A percentile compares a stretch with the other conserved stretches of the same genome.
phyloP scores from a whole-genome alignment of 2,797 vertebrate genomes.

The Helicolenus hilgendorfi region DNA sequence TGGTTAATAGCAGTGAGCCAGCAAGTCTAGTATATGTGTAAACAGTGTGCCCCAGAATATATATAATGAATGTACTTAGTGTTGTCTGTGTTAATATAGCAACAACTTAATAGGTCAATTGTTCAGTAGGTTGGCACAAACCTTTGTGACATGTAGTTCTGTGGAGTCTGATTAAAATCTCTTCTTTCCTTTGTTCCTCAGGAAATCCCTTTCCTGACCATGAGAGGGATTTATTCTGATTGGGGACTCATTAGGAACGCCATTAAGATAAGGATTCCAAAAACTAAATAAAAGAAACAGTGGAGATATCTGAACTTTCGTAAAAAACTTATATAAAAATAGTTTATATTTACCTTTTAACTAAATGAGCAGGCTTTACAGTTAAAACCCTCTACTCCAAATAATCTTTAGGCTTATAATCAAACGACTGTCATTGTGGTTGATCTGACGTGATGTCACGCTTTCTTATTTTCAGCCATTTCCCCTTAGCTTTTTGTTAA shows the following conservation, averaged over 20 bases:
- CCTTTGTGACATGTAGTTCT: neutral
- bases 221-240: constrained; percentile 10
- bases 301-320: neutral
- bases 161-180: neutral
- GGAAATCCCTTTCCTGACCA: neutral
- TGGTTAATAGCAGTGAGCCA: neutral
- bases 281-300: neutral
- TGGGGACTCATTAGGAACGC: neutral
- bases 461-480: neutral
- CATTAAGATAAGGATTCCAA: neutral
- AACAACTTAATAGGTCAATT: neutral
- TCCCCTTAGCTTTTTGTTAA: no score
- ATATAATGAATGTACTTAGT: neutral
- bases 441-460: neutral
- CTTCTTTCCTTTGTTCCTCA: neutral
- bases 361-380: neutral
- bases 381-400: neutral
- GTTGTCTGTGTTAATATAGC: neutral
- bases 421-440: neutral
- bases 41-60: neutral
- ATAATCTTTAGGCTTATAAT: neutral
- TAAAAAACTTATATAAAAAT: neutral
- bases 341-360: neutral
- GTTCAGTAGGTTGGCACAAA: neutral
- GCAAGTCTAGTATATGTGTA: neutral